Conservation (phyloP, 2,113 vertebrate genomes). For the Entelurus aequoreus region DNA sequence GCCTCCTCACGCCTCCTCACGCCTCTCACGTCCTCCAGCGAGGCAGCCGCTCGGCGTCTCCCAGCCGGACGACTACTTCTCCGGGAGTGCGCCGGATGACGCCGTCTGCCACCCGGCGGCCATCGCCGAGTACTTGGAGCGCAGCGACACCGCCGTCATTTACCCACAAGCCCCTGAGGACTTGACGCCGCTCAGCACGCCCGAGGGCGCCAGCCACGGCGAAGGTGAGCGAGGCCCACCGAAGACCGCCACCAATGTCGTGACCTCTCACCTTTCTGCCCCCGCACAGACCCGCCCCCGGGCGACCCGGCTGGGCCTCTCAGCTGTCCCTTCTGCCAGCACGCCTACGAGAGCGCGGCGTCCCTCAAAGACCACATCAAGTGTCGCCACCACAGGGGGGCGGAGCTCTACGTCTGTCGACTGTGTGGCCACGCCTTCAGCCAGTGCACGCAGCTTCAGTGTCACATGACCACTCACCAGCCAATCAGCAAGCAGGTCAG, state of each 20-base stretch:
- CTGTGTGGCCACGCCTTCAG: conserved; percentile 98
- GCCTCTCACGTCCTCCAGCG: too few relatives aligned
- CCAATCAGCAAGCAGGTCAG: conserved; percentile 96
- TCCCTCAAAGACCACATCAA: conserved; percentile 99
- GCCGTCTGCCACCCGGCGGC: conserved; percentile 89
- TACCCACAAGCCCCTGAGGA: conserved; percentile 98
- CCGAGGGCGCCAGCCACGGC: conserved; percentile 78
- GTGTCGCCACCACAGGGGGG: conserved; percentile 99
- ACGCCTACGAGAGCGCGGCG: conserved; percentile 98
- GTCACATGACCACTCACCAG: conserved; percentile 99
- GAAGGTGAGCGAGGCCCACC: not conserved
- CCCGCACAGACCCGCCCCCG: conserved; percentile 92
- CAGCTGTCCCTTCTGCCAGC: conserved; percentile 99
- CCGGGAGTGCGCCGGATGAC: conserved; percentile 93
- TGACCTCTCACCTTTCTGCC: conserved; percentile 52
- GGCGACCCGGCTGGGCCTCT: conserved; percentile 99
- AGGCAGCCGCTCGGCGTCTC: conserved; percentile 69
- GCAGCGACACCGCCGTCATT: conserved; percentile 97
- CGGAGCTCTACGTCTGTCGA: conserved; percentile 98
- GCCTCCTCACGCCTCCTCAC: too few relatives aligned
- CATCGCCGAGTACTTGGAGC: conserved; percentile 95
- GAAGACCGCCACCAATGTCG: not conserved
- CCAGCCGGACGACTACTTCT: conserved; percentile 93
- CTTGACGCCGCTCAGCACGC: conserved; percentile 92
- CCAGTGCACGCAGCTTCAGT: conserved; percentile 98